Evolutionary conservation across 2,888 invertebrate genomes (phyloP).

Genomic region (Iphiclides podalirius): DNA sequence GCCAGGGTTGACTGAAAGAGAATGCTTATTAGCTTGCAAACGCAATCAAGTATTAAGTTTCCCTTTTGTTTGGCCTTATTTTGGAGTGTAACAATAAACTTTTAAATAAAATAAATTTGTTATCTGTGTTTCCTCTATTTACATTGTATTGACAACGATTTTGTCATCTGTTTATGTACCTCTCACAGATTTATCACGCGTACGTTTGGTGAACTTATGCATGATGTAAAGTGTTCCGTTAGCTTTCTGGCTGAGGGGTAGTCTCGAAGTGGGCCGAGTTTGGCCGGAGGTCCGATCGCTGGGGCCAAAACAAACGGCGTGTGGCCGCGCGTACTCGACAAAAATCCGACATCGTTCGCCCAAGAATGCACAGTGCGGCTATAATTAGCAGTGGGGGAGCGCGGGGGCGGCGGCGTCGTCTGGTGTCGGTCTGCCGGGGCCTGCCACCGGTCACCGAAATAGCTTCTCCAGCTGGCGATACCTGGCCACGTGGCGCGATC

Average conservation of each 20-base stretch:
- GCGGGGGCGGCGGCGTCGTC: constrained; percentile 79
- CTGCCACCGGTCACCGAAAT: constrained; percentile 81
- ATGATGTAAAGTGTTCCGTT: background rate
- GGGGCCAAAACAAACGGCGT: constrained; percentile 76
- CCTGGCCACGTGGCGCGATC: constrained; percentile 71
- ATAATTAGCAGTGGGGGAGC: constrained; percentile 75
- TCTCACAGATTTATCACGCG: constrained; percentile 1
- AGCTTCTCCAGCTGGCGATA: constrained; percentile 77
- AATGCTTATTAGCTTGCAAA: no score
- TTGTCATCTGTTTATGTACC: background rate
- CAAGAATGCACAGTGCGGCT: constrained; percentile 78
- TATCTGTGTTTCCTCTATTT: no score
- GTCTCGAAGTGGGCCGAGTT: background rate
- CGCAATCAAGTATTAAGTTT: no score
- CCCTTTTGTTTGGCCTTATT: no score
- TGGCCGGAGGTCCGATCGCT: constrained; percentile 41
- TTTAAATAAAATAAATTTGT: no score
- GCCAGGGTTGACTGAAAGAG: no score
- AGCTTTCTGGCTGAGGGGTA: background rate
- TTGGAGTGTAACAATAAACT: no score
- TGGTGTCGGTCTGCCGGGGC: constrained; percentile 82
- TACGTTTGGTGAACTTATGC: constrained; percentile 3
- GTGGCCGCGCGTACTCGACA: constrained; percentile 79
- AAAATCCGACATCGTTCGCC: constrained; percentile 79
- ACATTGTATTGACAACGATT: no score